Percentiles rank a stretch among this genome's conserved stretches.
Evolutionary conservation across 2,888 invertebrate species (phyloP).

Genomic region (Temnothorax unifasciatus): DNA sequence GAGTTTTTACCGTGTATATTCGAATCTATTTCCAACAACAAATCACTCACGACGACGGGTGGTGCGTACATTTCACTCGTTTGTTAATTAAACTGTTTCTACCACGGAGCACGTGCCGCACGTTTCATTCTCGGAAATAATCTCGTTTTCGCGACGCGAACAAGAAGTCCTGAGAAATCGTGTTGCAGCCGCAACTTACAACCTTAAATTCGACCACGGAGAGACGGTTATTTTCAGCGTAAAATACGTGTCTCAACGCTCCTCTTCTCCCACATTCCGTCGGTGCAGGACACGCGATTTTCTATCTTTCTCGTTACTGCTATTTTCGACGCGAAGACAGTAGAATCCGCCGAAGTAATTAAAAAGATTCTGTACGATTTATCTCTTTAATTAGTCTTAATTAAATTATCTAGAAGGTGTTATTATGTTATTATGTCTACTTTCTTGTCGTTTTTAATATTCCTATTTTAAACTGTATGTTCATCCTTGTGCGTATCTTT

Average conservation of each 20-base stretch:
- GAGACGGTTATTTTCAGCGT: conserved; percentile 76
- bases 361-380: not conserved
- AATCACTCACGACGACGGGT: not conserved
- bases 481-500: conserved; percentile 14
- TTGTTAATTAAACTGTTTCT: conserved; percentile 32
- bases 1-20: not conserved
- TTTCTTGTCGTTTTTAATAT: not conserved
- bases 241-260: conserved; percentile 55
- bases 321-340: conserved; percentile 65
- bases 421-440: not conserved
- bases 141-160: conserved; percentile 10
- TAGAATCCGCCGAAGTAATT: not conserved
- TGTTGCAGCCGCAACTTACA: conserved; percentile 39
- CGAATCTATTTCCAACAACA: not conserved
- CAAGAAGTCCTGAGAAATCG: conserved; percentile 14
- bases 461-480: conserved; percentile 48
- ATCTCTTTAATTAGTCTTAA: conserved; percentile 1
- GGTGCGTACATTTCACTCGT: not conserved
- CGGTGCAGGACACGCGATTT: conserved; percentile 46
- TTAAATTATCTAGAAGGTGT: not conserved
- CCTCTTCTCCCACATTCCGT: conserved; percentile 67
- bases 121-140: conserved; percentile 20
- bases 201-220: conserved; percentile 62
- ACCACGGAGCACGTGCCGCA: conserved; percentile 9
- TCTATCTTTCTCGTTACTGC: conserved; percentile 66